Percentiles rank a stretch among this genome's conserved stretches.
Evolutionary conservation across 1,140 invertebrate genomes (phyloP).

Genomic region (Ditylenchus dipsaci): DNA sequence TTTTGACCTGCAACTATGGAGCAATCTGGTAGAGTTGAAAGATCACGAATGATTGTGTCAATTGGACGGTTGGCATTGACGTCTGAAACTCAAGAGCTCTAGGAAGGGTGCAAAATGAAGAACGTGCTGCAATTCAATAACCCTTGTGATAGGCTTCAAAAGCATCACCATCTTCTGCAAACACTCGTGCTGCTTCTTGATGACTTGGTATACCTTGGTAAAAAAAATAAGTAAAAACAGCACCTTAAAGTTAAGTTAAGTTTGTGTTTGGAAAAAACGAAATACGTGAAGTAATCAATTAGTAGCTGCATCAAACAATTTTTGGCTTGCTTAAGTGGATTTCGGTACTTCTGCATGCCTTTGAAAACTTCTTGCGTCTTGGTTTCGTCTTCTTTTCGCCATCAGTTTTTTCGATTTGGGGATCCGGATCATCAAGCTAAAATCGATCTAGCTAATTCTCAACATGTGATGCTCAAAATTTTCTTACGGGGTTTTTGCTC

Average conservation of each 20-base stretch:
- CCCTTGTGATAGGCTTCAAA: slow-evolving; percentile 85
- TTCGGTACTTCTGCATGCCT: not conserved
- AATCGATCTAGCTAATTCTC: not conserved
- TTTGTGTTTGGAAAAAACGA: slow-evolving; percentile 78
- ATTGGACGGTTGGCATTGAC: slow-evolving; percentile 80
- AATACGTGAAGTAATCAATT: slow-evolving; percentile 58
- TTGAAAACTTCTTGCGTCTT: not conserved
- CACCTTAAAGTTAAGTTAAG: slow-evolving; percentile 57
- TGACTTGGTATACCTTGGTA: slow-evolving; percentile 67
- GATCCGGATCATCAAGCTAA: too few species aligned
- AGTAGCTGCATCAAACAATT: slow-evolving; percentile 1
- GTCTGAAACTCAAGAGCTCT: slow-evolving; percentile 65
- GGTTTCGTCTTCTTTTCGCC: slow-evolving; percentile 17
- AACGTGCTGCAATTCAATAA: slow-evolving; percentile 66
- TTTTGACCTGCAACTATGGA: slow-evolving; percentile 35
- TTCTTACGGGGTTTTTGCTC: too few species aligned
- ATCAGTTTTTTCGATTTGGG: slow-evolving; percentile 7
- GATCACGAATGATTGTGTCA: slow-evolving; percentile 73
- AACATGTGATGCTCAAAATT: slow-evolving; percentile 1
- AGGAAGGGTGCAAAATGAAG: not conserved
- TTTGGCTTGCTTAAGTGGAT: not conserved
- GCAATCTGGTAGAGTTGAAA: slow-evolving; percentile 66
- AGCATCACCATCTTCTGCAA: slow-evolving; percentile 71
- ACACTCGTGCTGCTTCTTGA: slow-evolving; percentile 71
- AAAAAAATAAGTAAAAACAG: not conserved